Conservation (phyloP, 2,797 vertebrate genomes). For the Acanthopagrus latus region DNA sequence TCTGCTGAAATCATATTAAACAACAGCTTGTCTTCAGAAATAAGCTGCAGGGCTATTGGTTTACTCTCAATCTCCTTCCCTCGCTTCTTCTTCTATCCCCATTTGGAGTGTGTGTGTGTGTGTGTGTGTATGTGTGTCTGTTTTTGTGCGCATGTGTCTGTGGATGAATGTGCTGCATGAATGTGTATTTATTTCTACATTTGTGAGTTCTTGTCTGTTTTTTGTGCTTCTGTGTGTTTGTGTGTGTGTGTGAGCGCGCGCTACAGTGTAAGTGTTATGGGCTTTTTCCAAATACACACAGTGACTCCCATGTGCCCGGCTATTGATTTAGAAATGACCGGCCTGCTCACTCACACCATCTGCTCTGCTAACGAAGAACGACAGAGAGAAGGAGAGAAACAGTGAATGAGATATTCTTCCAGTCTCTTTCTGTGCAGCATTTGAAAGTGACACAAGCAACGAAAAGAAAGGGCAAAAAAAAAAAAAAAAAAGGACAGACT, state of each 20-base stretch:
- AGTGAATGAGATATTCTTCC: conserved; percentile 29
- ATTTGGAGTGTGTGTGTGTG: conserved; percentile 24
- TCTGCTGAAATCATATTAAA: conserved; percentile 80
- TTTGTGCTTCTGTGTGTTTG: background rate
- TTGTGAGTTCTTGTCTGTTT: conserved; percentile 13
- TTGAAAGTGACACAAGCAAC: conserved; percentile 17
- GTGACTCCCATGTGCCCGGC: conserved; percentile 90
- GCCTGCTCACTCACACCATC: conserved; percentile 95
- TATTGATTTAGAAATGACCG: conserved; percentile 96
- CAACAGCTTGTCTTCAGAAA: conserved; percentile 83
- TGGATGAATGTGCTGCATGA: background rate
- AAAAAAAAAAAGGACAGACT: background rate
- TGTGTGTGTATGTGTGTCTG: background rate
- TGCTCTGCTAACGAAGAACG: conserved; percentile 81
- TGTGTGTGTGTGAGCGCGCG: conserved; percentile 12
- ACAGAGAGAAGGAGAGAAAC: conserved; percentile 25
- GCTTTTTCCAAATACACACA: conserved; percentile 89
- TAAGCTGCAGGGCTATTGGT: conserved; percentile 77
- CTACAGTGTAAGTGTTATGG: conserved; percentile 36
- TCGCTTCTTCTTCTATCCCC: conserved; percentile 34
- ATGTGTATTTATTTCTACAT: conserved; percentile 15
- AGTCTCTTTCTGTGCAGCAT: conserved; percentile 4
- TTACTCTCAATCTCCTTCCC: conserved; percentile 67
- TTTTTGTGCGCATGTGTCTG: conserved; percentile 2
- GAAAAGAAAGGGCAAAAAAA: background rate